Evolutionary conservation across 2,888 invertebrate species (phyloP), one percentile per base, ranked within the genome.

Genomic region (Tricholauxania praeusta): DNA sequence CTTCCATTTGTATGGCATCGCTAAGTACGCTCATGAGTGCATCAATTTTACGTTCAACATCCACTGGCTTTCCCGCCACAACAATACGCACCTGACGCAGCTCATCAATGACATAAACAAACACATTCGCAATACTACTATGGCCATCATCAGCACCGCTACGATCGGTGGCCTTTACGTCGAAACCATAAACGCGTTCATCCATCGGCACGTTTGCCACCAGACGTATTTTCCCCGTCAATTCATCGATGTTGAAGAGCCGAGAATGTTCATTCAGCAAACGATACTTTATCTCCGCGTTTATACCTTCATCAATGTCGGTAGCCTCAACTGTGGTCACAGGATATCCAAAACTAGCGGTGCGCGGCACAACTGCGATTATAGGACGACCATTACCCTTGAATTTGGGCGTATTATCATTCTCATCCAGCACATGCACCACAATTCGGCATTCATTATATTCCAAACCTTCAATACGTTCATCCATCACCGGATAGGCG

Each of bases 91-190:
- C 90, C 85, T 95, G 94, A 79, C 93, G 93, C 75, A 92, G 91
- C 81, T 95, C 94, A 77, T 95, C 94, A 67, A 96, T 87, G 3
- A 96, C 92, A 84, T 95, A 95, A 0, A 96, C 95, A 85, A 95
- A 94, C 73, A 96, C 94, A 84, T 95, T 95, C 67, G 93, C 93
- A 77, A 95, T 95, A 64, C 94, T 92, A 12, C 95, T 95, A 74
- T 91, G 91, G 2, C 96, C 96, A 81, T 94, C 93, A 81, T 94
- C 93, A 59, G 93, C 93, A 1, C 96, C 96, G 32, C 90, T 89
- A 72, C 92, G 90, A 84, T 96, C 96, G 0, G 94, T 95, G 12
- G 95, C 96, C 87, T 95, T 95, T 12, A 96, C 94, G 86, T 96
- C 95, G 81, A 96, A 95, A 0, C 95, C 94, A 82, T 93, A 95